phyloP scores from a whole-genome alignment of 2,888 invertebrate genomes.

The Rhogogaster chlorosoma region DNA sequence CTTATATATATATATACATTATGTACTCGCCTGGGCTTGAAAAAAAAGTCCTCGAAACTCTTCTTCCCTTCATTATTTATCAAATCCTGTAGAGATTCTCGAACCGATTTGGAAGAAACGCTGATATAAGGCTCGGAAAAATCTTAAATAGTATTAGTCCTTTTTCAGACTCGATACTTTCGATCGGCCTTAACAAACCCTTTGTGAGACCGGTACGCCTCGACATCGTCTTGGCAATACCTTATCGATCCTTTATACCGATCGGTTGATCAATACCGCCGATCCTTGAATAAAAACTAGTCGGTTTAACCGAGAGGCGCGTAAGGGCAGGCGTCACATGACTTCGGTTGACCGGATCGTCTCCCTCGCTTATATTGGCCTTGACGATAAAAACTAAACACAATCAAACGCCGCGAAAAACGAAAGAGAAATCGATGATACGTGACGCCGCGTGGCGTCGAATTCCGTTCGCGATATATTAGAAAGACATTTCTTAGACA shows the following conservation, averaged over 20 bases:
- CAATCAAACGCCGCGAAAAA: slow-evolving; percentile 23
- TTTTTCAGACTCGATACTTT: neutral
- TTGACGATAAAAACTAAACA: slow-evolving; percentile 26
- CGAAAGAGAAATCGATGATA: neutral
- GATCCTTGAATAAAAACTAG: slow-evolving; percentile 1
- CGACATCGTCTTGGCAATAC: slow-evolving; percentile 24
- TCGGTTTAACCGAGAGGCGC: slow-evolving; percentile 1
- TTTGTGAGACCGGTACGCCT: neutral
- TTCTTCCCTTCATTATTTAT: neutral
- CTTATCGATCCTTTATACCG: slow-evolving; percentile 19
- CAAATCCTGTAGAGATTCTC: neutral
- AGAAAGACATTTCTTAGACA: neutral
- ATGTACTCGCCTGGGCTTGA: neutral
- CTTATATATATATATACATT: neutral
- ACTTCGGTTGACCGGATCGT: slow-evolving; percentile 14
- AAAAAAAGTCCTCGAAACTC: neutral
- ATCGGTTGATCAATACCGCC: slow-evolving; percentile 14
- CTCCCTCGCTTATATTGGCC: neutral
- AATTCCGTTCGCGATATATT: neutral
- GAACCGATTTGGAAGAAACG: neutral
- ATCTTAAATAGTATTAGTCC: neutral
- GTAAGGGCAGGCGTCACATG: slow-evolving; percentile 28
- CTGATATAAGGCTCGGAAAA: neutral
- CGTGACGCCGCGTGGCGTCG: neutral
- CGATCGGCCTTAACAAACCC: neutral